These are phyloP conservation scores for Garrulus glandarius DNA, from an alignment of 2,797 vertebrate species.

Conservation along the genomic window DNA sequence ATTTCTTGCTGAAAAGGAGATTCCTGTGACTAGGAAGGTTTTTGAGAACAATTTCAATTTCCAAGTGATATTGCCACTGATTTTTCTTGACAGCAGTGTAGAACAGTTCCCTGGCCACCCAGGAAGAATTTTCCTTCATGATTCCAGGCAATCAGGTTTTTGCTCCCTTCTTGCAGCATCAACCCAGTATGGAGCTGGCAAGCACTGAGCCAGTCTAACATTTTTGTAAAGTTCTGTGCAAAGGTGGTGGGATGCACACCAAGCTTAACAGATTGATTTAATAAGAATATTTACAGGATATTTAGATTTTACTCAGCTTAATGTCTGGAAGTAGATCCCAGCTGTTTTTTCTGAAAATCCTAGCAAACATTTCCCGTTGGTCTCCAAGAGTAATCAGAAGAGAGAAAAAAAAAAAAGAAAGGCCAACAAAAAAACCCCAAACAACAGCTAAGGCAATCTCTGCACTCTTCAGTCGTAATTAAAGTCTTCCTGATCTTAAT, in stretches of 20 bases:
- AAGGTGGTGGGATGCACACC: neutral
- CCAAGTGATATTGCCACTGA: neutral
- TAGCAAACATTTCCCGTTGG: neutral
- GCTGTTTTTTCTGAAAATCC: neutral
- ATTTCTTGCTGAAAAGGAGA: neutral
- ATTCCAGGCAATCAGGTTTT: neutral
- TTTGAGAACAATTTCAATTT: neutral
- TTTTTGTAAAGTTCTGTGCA: neutral
- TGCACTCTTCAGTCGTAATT: neutral
- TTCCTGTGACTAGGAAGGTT: neutral
- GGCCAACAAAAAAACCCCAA: neutral
- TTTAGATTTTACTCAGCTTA: constrained; percentile 4
- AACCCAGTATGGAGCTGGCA: neutral
- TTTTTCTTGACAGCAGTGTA: neutral
- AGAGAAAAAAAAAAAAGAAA: neutral
- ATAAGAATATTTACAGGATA: constrained; percentile 8
- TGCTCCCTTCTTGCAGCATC: neutral
- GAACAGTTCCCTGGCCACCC: neutral
- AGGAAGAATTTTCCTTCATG: neutral
- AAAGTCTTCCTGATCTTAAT: neutral
- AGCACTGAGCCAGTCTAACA: neutral
- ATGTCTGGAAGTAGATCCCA: neutral
- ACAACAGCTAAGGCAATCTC: neutral
- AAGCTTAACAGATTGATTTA: constrained; percentile 19
- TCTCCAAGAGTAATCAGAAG: neutral